Percentiles rank a stretch among this genome's conserved stretches.
phyloP scores from a whole-genome alignment of 2,797 vertebrate species.

The Myotis findleyi region DNA sequence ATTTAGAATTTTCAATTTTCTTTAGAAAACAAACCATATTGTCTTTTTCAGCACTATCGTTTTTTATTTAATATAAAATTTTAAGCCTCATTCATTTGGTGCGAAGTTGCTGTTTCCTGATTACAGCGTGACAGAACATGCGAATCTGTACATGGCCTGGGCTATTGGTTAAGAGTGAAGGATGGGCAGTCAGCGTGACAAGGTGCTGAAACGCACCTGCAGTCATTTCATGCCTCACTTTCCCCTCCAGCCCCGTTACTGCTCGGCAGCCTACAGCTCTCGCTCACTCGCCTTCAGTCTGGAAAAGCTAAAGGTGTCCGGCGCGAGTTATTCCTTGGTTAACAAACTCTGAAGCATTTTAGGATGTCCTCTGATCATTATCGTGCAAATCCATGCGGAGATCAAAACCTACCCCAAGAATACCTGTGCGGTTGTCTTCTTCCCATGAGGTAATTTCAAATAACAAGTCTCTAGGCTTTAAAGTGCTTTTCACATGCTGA shows the following conservation, averaged over 20 bases:
- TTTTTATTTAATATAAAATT: neutral
- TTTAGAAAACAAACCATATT: neutral
- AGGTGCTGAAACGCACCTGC: neutral
- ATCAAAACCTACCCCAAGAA: constrained; percentile 35
- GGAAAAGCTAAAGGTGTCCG: constrained; percentile 23
- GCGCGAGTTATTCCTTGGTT: neutral
- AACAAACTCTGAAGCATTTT: constrained; percentile 55
- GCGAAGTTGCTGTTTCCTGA: neutral
- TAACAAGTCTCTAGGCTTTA: neutral
- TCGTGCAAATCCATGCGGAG: constrained; percentile 58
- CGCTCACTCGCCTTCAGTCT: neutral
- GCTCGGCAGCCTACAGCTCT: neutral
- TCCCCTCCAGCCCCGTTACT: neutral
- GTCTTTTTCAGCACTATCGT: neutral
- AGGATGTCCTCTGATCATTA: constrained; percentile 47
- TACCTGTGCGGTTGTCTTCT: neutral
- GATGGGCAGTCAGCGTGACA: neutral
- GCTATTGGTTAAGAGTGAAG: neutral
- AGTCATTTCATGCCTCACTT: constrained; percentile 22
- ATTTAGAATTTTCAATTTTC: neutral
- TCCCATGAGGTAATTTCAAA: neutral
- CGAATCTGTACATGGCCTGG: accelerated
- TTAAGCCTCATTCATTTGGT: neutral
- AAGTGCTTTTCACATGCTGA: neutral
- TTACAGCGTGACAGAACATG: neutral